phyloP scores from a whole-genome alignment of 2,797 vertebrate genomes.

The Falco rusticolus region DNA sequence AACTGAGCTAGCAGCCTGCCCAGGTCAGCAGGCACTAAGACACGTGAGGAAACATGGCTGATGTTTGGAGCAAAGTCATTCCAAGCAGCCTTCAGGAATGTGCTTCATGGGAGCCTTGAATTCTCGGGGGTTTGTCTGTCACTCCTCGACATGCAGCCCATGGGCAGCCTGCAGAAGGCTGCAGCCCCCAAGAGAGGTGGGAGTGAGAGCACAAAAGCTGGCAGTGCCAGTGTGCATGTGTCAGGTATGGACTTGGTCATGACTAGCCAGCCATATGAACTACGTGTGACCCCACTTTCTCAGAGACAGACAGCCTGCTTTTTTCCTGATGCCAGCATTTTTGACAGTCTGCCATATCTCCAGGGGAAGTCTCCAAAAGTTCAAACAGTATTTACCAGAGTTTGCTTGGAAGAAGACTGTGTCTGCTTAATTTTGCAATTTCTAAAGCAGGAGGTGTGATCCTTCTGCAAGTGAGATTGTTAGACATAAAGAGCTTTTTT shows the following conservation, averaged over 20 bases:
- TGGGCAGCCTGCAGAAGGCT: neutral
- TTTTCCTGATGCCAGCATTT: neutral
- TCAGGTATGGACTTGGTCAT: neutral
- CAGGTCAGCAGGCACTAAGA: too few species aligned
- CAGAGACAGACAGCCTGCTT: neutral
- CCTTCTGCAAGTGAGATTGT: neutral
- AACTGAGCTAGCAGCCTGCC: neutral
- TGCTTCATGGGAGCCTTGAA: neutral
- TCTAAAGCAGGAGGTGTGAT: neutral
- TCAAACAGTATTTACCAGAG: neutral
- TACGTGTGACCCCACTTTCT: accelerated
- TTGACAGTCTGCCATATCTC: neutral
- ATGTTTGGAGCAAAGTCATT: neutral
- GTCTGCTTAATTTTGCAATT: neutral
- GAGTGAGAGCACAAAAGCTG: neutral
- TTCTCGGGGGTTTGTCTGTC: accelerated
- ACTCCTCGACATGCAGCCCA: neutral
- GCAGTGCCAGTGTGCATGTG: accelerated
- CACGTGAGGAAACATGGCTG: accelerated
- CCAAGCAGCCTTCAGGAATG: neutral
- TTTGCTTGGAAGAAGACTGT: neutral
- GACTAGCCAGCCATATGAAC: too few species aligned
- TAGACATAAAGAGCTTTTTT: neutral
- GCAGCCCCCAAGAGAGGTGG: neutral
- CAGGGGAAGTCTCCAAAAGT: neutral